phyloP scores from a whole-genome alignment of 2,888 invertebrate species.

The Oegoconia quadripuncta region DNA sequence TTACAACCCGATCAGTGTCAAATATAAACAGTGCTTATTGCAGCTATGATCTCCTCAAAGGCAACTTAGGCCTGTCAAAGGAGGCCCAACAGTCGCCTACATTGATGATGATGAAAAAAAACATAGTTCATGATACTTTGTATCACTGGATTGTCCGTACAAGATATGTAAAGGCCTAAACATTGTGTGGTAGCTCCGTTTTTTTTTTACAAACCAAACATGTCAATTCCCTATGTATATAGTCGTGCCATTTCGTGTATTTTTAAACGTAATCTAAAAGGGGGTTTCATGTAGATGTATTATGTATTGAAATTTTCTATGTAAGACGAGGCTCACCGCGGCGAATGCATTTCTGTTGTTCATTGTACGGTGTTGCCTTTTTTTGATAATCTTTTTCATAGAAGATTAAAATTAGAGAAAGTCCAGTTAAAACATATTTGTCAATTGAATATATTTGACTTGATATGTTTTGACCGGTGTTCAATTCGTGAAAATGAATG shows the following conservation, averaged over 20 bases:
- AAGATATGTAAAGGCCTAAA: background rate
- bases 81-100: too few relatives aligned
- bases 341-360: slow-evolving; percentile 20
- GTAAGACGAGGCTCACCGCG: slow-evolving; percentile 42
- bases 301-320: slow-evolving; percentile 41
- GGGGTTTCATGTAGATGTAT: slow-evolving; percentile 47
- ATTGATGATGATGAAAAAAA: too few relatives aligned
- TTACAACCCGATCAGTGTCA: too few relatives aligned
- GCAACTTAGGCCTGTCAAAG: too few relatives aligned
- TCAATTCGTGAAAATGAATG: background rate
- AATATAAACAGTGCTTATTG: too few relatives aligned
- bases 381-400: too few relatives aligned
- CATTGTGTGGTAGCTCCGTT: background rate
- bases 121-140: too few relatives aligned
- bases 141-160: slow-evolving; percentile 14
- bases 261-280: slow-evolving; percentile 42
- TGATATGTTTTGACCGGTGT: background rate
- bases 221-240: slow-evolving; percentile 76
- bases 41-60: too few relatives aligned
- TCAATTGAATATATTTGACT: too few relatives aligned
- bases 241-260: slow-evolving; percentile 70
- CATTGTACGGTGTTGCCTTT: too few relatives aligned
- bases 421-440: too few relatives aligned
- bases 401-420: too few relatives aligned
- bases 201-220: slow-evolving; percentile 20